Evolutionary conservation across 2,113 vertebrate species (phyloP).

Genomic region (Paradoxurus hermaphroditus): DNA sequence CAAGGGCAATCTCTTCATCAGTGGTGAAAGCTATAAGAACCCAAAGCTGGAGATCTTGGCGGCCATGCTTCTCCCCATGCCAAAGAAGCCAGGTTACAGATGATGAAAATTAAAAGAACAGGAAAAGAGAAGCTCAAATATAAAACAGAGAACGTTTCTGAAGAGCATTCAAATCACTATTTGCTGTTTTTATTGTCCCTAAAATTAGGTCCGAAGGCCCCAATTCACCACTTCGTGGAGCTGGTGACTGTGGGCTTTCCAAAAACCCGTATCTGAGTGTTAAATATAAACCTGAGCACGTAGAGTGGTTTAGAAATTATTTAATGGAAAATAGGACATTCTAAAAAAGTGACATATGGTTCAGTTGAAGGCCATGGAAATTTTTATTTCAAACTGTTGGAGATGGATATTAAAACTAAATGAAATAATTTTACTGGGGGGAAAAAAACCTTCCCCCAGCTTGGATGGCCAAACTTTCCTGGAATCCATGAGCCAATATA

Average conservation of each 20-base stretch:
- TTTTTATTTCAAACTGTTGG: constrained; percentile 35
- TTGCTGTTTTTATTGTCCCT: not conserved
- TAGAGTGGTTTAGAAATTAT: constrained; percentile 94
- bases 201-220: constrained; percentile 46
- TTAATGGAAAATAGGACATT: constrained; percentile 90
- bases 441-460: not conserved
- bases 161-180: not conserved
- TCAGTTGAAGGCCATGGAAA: constrained; percentile 74
- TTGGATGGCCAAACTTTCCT: not conserved
- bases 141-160: not conserved
- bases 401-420: constrained; percentile 38
- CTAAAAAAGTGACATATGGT: constrained; percentile 85
- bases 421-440: constrained; percentile 32
- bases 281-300: constrained; percentile 92
- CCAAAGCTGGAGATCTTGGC: not conserved
- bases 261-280: constrained; percentile 92
- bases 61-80: not conserved
- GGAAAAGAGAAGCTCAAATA: not conserved
- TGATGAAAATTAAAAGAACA: not conserved
- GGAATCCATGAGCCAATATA: not conserved
- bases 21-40: not conserved
- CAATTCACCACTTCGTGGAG: constrained; percentile 96
- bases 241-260: constrained; percentile 92
- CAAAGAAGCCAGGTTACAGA: not conserved
- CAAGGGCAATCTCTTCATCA: not conserved